Evolutionary conservation across 2,888 invertebrate genomes (phyloP).

Genomic region (Phaedon cochleariae): DNA sequence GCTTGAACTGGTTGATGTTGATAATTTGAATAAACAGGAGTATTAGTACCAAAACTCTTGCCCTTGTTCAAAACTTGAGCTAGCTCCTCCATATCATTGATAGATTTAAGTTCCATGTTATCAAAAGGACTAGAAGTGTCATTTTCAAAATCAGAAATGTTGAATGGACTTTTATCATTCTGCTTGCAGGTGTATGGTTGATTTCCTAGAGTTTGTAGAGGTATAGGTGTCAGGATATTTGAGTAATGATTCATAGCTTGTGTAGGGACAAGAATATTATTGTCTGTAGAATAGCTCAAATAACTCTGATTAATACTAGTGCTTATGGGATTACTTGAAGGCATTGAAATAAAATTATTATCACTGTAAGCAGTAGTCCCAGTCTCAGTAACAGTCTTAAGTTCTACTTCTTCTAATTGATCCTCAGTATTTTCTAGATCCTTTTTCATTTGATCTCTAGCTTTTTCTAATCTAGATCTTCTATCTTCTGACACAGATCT

Average conservation of each 20-base stretch:
- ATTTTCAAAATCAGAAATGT: constrained; percentile 86
- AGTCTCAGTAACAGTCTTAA: constrained; percentile 38
- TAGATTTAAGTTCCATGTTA: constrained; percentile 89
- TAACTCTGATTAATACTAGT: constrained; percentile 40
- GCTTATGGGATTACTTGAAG: constrained; percentile 17
- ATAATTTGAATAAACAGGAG: constrained; percentile 31
- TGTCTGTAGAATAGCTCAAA: constrained; percentile 36
- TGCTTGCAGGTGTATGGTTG: constrained; percentile 41
- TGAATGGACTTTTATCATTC: constrained; percentile 58
- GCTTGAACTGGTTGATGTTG: constrained; percentile 17
- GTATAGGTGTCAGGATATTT: constrained; percentile 62
- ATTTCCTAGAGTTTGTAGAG: constrained; percentile 47
- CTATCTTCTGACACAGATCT: constrained; percentile 69
- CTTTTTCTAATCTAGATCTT: constrained; percentile 63
- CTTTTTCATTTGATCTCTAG: constrained; percentile 58
- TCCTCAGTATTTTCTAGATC: constrained; percentile 38
- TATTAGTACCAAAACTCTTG: constrained; percentile 24
- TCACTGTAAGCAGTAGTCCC: constrained; percentile 27
- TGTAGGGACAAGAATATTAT: constrained; percentile 52
- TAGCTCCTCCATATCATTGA: constrained; percentile 90
- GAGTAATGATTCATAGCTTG: constrained; percentile 53
- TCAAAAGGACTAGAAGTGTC: constrained; percentile 94
- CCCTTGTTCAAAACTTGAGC: constrained; percentile 75
- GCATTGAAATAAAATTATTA: constrained; percentile 23
- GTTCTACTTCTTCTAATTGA: constrained; percentile 37